Base-by-base conservation (phyloP, 2,888 invertebrate species). In the Ypsolopha scabrella region DNA sequence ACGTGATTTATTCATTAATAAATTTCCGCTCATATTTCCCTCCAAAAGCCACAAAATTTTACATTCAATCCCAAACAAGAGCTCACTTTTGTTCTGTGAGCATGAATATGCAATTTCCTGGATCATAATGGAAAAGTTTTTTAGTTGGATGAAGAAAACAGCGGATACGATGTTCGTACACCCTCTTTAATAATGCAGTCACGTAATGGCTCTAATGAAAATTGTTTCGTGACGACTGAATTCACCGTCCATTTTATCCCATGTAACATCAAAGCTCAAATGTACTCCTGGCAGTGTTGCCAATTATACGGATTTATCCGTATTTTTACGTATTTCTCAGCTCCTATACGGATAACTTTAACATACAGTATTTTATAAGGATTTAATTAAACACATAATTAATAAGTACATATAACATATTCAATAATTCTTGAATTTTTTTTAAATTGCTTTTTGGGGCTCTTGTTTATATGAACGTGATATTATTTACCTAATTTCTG, bases 201-300 rank as follows among this genome's bases (percentile, higher is more conserved):
- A 80, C 80, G 81, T 81, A 75, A 65, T 60, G 64, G 58, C 66
- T 66, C 74, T 80, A 81, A 81, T 82, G 80, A 79, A 83, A 83
- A 82, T 80, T 78, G 80, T 77, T 80, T 64, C 70, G 72, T 70
- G 74, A 75, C 75, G 70, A 74, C 73, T 73, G 74, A 74, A 72
- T 75, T 76, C 66, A 61, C 24, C 38, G 57, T 62, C 63, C 66
- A 70, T 78, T 77, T 75, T 70, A 70, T 9, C 37, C 47, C 37
- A 8, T 38, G 47, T 47, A 37, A 47, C 47, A 37, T 47, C 47
- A 13, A 47, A 47, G 24, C 24, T 24, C 4, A 24, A 24, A 24
- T 24, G 24, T 24, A 24, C 24, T 24, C 24, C 2, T 24, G 4
- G n/a, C n/a, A n/a, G n/a, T n/a, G n/a, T n/a, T n/a, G n/a, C n/a